Evolutionary conservation across 2,888 invertebrate species (phyloP), one percentile per base, ranked within the genome.

Genomic region (Pollenia amentaria): DNA sequence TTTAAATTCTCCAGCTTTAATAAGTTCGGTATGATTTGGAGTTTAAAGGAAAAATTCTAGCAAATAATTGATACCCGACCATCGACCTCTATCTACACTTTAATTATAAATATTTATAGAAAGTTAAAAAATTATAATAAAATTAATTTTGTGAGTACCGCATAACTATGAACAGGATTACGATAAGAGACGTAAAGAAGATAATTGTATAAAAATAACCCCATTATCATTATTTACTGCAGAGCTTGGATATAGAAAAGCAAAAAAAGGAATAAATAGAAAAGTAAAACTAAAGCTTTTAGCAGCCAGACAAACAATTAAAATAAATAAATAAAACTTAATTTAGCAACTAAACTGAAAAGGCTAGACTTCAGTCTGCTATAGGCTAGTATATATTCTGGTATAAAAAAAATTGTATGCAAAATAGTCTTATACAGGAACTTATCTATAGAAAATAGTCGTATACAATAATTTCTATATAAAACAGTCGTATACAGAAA

Each of bases 151-250:
- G n/a, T 62, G 55, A 55, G 29, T 65, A 65, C 70, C 72, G 64
- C 21, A 72, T 80, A 55, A 72, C 51, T 64, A 72, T 62, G 62
- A 21, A 64, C 79, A 64, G 53, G 53, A 72, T 72, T 73, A 38
- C 38, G 64, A 80, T 65, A 46, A 64, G 55, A 21, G 21, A 21
- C 55, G 44, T 42, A 29, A 53, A 65, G 14, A 42, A 53, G 12
- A 38, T 2, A 38, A 38, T 38, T 57, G 29, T 72, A 4, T 29
- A n/a, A 57, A 44, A 44, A 46, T 72, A 46, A 29, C 72, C 42
- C n/a, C n/a, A 46, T 3, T 14, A 70, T 21, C 14, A 42, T 70
- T 21, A n/a, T 70, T 14, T 21, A 18, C 12, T 38, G 18, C 40
- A 57, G 55, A 72, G 53, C n/a, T 70, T 8, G 40, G 9, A 40